Evolutionary conservation across 2,797 vertebrate genomes (phyloP).

Genomic region (Syngnathus rostellatus): DNA sequence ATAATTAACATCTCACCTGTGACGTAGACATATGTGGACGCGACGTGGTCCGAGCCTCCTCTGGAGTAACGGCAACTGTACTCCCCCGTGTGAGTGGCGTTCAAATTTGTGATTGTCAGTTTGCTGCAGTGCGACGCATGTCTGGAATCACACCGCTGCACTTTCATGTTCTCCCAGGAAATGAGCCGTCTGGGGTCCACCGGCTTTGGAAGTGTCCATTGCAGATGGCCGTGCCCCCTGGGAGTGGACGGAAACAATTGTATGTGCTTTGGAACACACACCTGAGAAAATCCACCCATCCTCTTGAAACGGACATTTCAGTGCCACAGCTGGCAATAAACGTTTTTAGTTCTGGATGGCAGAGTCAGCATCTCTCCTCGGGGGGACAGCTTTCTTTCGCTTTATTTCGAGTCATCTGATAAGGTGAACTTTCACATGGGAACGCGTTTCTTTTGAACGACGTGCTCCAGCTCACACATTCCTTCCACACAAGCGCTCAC

Average conservation of each 20-base stretch:
- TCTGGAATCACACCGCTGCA: constrained; percentile 48
- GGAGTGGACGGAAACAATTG: constrained; percentile 17
- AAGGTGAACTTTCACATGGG: constrained; percentile 69
- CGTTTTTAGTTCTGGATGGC: constrained; percentile 25
- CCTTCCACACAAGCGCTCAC: constrained; percentile 53
- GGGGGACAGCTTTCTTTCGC: constrained; percentile 42
- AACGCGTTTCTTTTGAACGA: constrained; percentile 59
- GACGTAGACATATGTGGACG: constrained; percentile 74
- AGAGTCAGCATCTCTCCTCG: constrained; percentile 23
- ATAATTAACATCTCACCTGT: constrained; percentile 67
- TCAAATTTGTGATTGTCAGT: constrained; percentile 61
- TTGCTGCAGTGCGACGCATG: constrained; percentile 61
- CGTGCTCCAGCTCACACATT: constrained; percentile 55
- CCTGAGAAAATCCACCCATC: no score
- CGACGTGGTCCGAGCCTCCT: constrained; percentile 22
- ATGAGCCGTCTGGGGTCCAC: constrained; percentile 17
- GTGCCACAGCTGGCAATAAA: constrained; percentile 39
- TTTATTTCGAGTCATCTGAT: constrained; percentile 55
- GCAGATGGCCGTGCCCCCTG: constrained; percentile 68
- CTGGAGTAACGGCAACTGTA: constrained; percentile 66
- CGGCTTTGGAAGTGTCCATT: constrained; percentile 61
- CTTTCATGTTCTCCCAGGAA: constrained; percentile 45
- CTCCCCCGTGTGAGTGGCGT: constrained; percentile 68
- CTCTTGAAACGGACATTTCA: not conserved
- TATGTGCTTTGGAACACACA: no score